Evolutionary conservation across 1,140 invertebrate species (phyloP), one percentile per base, ranked within the genome.

Genomic region (Cherax quadricarinatus): DNA sequence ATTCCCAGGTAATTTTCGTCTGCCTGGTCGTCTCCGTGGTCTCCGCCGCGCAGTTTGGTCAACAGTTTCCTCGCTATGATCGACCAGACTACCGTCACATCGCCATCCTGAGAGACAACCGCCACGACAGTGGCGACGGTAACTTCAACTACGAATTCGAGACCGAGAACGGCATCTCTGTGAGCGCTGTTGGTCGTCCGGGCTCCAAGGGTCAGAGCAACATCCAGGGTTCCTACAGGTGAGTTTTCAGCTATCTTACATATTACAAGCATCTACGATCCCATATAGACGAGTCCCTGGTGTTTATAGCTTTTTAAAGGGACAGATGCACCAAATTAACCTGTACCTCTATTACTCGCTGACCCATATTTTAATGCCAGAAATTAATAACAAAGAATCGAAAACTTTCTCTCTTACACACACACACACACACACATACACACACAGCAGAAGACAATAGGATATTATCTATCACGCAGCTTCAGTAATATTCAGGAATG

Each of bases 181-280:
- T 57, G 51, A 60, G 57, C 48, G 80, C 49, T 16, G 24, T 30
- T 18, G 81, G 88, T 14, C 41, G 30, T 3, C 88, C 30, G 21
- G 81, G 88, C 16, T 75, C 81, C 14, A 49, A 70, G 21, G 88
- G 88, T 18, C 88, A 89, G 80, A 89, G 80, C 80, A 89, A 89
- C 81, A 89, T 89, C 21, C 41, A 83, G 21, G 88, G 88, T 16
- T 89, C 62, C 60, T 89, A 82, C 88, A 84, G 24, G 88, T 89
- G 53, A 89, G 88, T 80, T 18, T 4, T 10, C 41, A 2, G 24
- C 18, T 21, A 9, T 30, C 24, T 10, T 82, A 1, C 9, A 57
- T 5, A 57, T 41, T 41, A 41, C 30, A 41, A 41, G 2, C 30
- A 41, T 41, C 30, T 41, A 41, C 30, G 30, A 41, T 41, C 30